These are phyloP conservation scores for Dicycla oo DNA, from an alignment of 2,888 invertebrate genomes.

Conservation along the genomic window DNA sequence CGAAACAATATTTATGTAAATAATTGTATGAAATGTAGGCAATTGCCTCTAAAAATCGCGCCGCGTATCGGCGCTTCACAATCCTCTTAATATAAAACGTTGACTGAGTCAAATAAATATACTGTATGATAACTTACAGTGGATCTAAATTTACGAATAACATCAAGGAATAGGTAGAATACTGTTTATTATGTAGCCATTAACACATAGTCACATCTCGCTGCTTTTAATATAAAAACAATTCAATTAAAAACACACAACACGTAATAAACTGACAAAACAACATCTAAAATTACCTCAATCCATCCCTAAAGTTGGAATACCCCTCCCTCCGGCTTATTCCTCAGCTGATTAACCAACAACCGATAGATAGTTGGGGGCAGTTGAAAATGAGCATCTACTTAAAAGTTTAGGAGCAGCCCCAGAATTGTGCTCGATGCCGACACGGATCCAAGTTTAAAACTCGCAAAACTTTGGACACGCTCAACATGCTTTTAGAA, in stretches of 20 bases:
- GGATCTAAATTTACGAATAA: not conserved
- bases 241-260: constrained; percentile 20
- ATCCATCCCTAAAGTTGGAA: constrained; percentile 36
- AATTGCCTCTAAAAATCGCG: no score
- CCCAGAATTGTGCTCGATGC: constrained; percentile 41
- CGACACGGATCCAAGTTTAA: constrained; percentile 54
- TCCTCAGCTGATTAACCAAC: constrained; percentile 63
- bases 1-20: no score
- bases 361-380: constrained; percentile 61
- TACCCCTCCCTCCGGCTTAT: constrained; percentile 43
- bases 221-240: not conserved
- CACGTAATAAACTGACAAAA: constrained; percentile 48
- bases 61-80: no score
- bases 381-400: constrained; percentile 72
- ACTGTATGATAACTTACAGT: not conserved
- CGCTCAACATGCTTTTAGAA: constrained; percentile 16
- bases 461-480: constrained; percentile 45
- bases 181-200: not conserved
- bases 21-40: no score
- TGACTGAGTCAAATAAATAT: not conserved
- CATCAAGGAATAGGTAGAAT: not conserved
- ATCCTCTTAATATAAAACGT: no score
- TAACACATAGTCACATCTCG: no score
- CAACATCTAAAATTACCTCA: constrained; percentile 44
- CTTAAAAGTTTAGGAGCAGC: constrained; percentile 65